Evolutionary conservation across 2,797 vertebrate genomes (phyloP), one percentile per base, ranked within the genome.

Genomic region (Meda fulgida): DNA sequence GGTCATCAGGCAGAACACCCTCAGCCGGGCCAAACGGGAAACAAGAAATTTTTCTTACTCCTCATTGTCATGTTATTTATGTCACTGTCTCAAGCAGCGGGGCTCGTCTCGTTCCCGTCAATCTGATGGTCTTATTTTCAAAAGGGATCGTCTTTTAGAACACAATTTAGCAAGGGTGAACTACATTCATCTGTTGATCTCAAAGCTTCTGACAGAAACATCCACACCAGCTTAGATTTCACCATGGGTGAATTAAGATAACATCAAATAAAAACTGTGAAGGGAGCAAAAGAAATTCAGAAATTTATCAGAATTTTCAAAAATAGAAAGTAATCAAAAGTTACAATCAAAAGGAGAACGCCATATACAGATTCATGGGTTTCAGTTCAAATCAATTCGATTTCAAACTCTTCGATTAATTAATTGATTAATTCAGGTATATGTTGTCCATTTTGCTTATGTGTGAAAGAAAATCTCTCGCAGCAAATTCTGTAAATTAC

Each of bases 91-190:
- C 89, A 73, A 93, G 94, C 93, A 94, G 92, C 21, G 92, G 95
- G 94, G 93, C 92, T 93, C 91, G 93, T 94, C 75, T 94, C 94
- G 89, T 93, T 94, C 94, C 94, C 93, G 93, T 96, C 96, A 95
- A 94, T 77, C 60, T 79, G 76, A 78, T 91, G 93, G 90, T 93
- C 94, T 94, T 95, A 53, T 96, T 94, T 89, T 85, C 38, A 58
- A 88, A 94, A 93, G 90, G 94, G 91, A 93, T 91, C 92, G 5
- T 93, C 94, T 95, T 90, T 95, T 94, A 94, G 93, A 96, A 95
- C 94, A 94, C 94, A 95, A 96, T 96, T 96, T 96, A 95, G 96
- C 95, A 96, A 94, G 93, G 84, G 92, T 48, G 93, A 87, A 86
- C 80, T 93, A 94, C 92, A 53, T 82, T 93, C 55, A 81, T 94